Conservation (phyloP, 2,888 invertebrate species). For the Ceraclea dissimilis region DNA sequence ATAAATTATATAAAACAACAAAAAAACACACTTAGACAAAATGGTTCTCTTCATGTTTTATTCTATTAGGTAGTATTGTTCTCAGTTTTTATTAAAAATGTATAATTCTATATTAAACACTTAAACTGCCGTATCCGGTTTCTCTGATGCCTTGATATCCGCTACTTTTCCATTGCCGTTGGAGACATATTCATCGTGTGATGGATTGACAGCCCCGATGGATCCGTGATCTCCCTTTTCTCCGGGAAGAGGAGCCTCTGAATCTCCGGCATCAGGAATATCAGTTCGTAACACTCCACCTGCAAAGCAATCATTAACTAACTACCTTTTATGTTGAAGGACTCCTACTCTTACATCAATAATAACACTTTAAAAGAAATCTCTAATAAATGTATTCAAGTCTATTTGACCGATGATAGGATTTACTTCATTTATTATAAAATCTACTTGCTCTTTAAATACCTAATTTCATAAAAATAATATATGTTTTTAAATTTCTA, state of each 20-base stretch:
- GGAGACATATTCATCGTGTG: conserved; percentile 51
- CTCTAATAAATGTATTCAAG: not conserved
- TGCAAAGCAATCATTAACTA: conserved; percentile 45
- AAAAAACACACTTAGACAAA: no score
- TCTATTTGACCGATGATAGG: not conserved
- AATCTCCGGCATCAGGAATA: conserved; percentile 55
- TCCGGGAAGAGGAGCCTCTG: conserved; percentile 53
- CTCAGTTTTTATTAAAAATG: no score
- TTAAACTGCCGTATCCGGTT: conserved; percentile 48
- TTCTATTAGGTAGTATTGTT: no score
- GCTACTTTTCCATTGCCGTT: conserved; percentile 43
- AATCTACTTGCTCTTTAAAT: no score
- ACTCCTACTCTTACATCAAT: conserved; percentile 6
- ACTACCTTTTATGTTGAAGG: conserved; percentile 28
- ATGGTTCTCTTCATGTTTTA: no score
- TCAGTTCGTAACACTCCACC: conserved; percentile 55
- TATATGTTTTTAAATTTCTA: no score
- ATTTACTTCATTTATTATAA: no score
- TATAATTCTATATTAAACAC: not conserved
- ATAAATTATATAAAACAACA: no score
- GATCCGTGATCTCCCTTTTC: conserved; percentile 49
- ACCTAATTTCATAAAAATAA: no score
- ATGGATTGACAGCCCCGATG: conserved; percentile 50
- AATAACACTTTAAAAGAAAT: conserved; percentile 1
- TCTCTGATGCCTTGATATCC: conserved; percentile 39